Base-by-base conservation (phyloP, 2,888 invertebrate genomes). In the Caenorhabditis drosophilae region DNA sequence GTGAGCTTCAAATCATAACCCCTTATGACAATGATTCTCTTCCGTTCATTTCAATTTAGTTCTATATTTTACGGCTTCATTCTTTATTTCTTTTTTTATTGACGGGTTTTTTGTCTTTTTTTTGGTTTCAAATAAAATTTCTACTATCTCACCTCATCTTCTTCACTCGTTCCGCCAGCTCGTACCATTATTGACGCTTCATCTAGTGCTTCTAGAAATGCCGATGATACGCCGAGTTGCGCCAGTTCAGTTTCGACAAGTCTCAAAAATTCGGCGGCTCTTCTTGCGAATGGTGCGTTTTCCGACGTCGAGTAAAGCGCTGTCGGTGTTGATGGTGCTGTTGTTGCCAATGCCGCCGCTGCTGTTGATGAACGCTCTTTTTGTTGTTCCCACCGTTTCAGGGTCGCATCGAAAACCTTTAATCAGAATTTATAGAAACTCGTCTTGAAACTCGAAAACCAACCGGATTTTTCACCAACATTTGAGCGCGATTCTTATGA, bases 401-500 rank as follows among this genome's bases (percentile, higher is more conserved):
- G 86, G 11, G 93, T 93, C 53, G 91, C 91, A 85, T 96, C 95
- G 73, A 96, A 87, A 6, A 90, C 90, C 89, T 89, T 73, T 11
- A 38, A 50, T 18, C 7, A 22, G 46, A 18, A 7, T 9, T 40
- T 40, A 9, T 40, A 6, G 9, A 6, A 40, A 11, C 70, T 56
- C 15, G 4, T 40, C 6, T 40, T 15, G 15, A 18, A 18, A n/a
- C n/a, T n/a, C 40, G 15, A 34, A 35, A 26, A 79, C 85, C 84
- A 82, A 89, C 89, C 77, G 93, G 88, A 84, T 94, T 94, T 61
- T 95, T 88, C 83, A 92, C 92, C 23, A 97, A 87, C 92, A 97
- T 93, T 87, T 95, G 95, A 84, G 95, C 93, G 52, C 95, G 88
- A 86, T 96, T 96, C 86, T 96, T 96, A 85, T 96, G 96, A 75